Evolutionary conservation across 1,140 invertebrate species (phyloP).

Genomic region (Danaus melanippus): DNA sequence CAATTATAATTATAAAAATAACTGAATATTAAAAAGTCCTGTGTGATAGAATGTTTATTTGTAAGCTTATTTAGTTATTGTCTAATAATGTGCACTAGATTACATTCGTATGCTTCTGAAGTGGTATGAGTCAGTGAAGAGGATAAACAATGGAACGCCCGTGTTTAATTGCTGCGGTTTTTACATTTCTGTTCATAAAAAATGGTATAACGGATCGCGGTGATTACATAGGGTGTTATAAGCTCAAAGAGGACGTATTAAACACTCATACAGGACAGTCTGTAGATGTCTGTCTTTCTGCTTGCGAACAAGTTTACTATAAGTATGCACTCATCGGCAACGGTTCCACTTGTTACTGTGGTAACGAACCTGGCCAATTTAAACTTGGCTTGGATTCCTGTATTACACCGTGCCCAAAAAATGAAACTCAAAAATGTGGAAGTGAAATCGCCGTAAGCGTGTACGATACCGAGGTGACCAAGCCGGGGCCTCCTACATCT

Average conservation of each 20-base stretch:
- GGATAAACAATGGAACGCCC: conserved; percentile 30
- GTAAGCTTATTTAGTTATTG: too few species aligned
- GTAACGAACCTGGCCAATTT: conserved; percentile 47
- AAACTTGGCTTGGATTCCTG: conserved; percentile 48
- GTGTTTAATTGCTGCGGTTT: conserved; percentile 20
- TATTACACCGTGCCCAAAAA: conserved; percentile 65
- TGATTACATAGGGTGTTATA: conserved; percentile 57
- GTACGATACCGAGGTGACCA: conserved; percentile 66
- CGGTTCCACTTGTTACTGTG: conserved; percentile 63
- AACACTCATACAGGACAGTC: conserved; percentile 61
- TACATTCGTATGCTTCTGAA: conserved; percentile 3
- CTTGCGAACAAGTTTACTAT: conserved; percentile 64
- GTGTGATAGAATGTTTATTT: too few species aligned
- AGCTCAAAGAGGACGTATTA: conserved; percentile 43
- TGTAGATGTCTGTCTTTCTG: conserved; percentile 58
- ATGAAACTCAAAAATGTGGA: conserved; percentile 71
- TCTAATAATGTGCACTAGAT: too few species aligned
- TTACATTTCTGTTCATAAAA: conserved; percentile 22
- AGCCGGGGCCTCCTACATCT: conserved; percentile 63
- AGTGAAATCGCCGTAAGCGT: conserved; percentile 70
- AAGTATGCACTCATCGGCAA: conserved; percentile 61
- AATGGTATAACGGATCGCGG: conserved; percentile 39
- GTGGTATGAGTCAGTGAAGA: conserved; percentile 11
- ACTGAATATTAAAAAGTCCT: background rate
- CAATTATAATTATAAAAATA: conserved; percentile 7